Evolutionary conservation across 2,113 vertebrate species (phyloP).

Genomic region (Dinomys branickii): DNA sequence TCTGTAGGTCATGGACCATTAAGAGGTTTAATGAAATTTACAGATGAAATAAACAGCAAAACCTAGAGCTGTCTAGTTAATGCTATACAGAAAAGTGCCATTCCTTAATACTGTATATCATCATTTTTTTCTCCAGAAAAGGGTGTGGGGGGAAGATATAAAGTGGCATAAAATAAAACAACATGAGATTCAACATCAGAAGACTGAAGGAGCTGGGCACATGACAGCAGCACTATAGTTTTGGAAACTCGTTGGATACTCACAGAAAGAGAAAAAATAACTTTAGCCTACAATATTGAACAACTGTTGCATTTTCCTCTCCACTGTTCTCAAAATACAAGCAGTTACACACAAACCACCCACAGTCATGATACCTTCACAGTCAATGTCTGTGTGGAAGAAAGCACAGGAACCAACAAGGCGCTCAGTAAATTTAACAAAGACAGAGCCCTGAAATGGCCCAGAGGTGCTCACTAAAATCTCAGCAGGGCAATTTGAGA

Average conservation of each 20-base stretch:
- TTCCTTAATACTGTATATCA: background rate
- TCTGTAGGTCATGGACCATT: slow-evolving; percentile 52
- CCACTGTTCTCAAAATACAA: slow-evolving; percentile 6
- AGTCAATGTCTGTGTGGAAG: background rate
- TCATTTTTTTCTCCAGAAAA: background rate
- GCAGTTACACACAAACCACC: background rate
- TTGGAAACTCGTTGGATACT: background rate
- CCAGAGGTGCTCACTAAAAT: background rate
- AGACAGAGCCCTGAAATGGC: background rate
- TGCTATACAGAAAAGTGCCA: slow-evolving; percentile 8
- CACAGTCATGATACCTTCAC: background rate
- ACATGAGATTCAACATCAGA: background rate
- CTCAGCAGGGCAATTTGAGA: background rate
- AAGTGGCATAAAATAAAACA: background rate
- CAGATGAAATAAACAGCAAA: slow-evolving; percentile 47
- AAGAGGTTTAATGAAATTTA: slow-evolving; percentile 65
- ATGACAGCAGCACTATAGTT: background rate
- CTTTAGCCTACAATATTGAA: background rate
- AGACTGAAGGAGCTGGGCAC: background rate
- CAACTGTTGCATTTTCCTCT: background rate
- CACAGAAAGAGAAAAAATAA: slow-evolving; percentile 4
- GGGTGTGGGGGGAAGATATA: background rate
- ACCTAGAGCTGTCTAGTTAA: slow-evolving; percentile 39
- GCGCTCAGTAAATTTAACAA: background rate
- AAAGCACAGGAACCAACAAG: background rate